A percentile compares a stretch with the other conserved stretches of the same genome.
These are phyloP conservation scores for Gibbula magus DNA, from an alignment of 2,888 invertebrate genomes.

Conservation along the genomic window DNA sequence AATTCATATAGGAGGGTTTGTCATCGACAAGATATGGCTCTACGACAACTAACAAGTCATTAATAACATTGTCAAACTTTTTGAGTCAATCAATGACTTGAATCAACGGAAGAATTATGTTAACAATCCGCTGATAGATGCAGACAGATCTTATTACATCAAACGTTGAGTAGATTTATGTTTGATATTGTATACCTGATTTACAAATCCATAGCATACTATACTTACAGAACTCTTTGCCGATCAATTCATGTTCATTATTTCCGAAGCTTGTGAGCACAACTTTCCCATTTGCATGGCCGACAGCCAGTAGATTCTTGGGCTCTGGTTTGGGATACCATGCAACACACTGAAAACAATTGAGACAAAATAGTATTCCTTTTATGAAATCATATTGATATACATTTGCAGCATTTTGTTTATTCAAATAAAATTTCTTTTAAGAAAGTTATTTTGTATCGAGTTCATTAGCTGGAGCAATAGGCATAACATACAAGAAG, in stretches of 20 bases:
- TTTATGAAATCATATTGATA: background rate
- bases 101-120: too few species aligned
- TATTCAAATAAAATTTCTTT: conserved; percentile 6
- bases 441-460: too few species aligned
- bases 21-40: too few species aligned
- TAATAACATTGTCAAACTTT: too few species aligned
- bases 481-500: too few species aligned
- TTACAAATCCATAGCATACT: background rate
- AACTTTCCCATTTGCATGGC: conserved; percentile 92
- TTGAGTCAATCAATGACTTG: too few species aligned
- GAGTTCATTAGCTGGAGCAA: too few species aligned
- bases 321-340: conserved; percentile 86
- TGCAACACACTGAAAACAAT: conserved; percentile 82
- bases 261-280: conserved; percentile 80
- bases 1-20: too few species aligned
- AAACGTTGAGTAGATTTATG: too few species aligned
- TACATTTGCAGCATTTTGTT: background rate
- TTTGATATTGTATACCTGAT: background rate
- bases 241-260: conserved; percentile 80
- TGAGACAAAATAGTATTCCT: background rate
- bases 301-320: conserved; percentile 89
- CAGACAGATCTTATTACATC: too few species aligned
- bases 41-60: too few species aligned
- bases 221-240: conserved; percentile 85
- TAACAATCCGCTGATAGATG: too few species aligned